Evolutionary conservation across 2,113 vertebrate species (phyloP), one percentile per base, ranked within the genome.

Genomic region (Myrmophylax atrothorax): DNA sequence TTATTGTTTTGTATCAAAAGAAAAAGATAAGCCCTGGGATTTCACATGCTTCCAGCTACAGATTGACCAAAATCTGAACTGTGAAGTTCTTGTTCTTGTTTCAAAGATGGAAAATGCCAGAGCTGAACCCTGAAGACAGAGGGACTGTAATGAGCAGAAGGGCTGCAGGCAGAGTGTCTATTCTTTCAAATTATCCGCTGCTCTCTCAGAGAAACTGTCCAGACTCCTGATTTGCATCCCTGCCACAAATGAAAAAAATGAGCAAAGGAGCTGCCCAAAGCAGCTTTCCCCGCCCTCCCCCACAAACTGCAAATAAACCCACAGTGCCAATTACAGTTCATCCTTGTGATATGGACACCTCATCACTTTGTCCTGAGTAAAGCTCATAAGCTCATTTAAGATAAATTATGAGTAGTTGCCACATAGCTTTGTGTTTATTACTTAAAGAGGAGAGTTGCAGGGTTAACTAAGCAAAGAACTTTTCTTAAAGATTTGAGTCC

Each of bases 1-100:
- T 84, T 92, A 72, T 92, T 96, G 64, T 88, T 96, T 84, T 93
- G 38, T 80, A 81, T 81, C 56, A 84, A 94, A 96, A 94, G 64
- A 84, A 91, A 93, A 95, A 90, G 9, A 91, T 64, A 89, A 93
- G 84, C 12, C 10, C 31, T 18, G 16, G 28, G 60, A 93, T 90
- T 81, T 86, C 58, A 87, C 6, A 2, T 72, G 47, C 64, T 92
- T 84, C 81, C 67, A 94, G 91, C 74, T 93, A 89, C 44, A 94
- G 56, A 72, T 25, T 96, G 90, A 94, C 94, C 94, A 96, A 92
- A 93, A 77, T 88, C 79, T 95, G 95, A 96, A 94, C 92, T 80
- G 60, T 68, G 49, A 93, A 64, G 46, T 84, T 95, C 64, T 49
- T 42, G 60, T 81, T 95, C 72, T 84, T 84, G 4, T 35, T 96